These are phyloP conservation scores for Drosophila biarmipes DNA, from an alignment of 1,140 invertebrate species.

Conservation along the genomic window DNA sequence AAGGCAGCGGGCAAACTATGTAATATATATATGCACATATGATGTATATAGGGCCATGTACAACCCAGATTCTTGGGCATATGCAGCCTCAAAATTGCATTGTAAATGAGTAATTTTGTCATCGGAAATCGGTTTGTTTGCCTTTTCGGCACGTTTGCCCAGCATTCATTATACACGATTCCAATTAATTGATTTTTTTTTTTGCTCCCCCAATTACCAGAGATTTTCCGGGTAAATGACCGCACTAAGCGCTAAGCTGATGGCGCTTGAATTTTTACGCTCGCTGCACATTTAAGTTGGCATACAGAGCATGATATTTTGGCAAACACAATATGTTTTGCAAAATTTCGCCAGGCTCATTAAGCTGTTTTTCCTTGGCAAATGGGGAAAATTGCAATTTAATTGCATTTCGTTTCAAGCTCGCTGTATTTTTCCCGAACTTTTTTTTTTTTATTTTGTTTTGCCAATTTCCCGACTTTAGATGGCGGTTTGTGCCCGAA, in stretches of 20 bases:
- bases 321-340: background rate
- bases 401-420: background rate
- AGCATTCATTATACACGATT: conserved; percentile 54
- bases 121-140: conserved; percentile 48
- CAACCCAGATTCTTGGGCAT: background rate
- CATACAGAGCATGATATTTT: background rate
- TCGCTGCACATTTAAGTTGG: conserved; percentile 16
- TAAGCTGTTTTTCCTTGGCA: conserved; percentile 4
- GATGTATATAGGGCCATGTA: background rate
- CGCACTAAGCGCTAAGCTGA: conserved; percentile 24
- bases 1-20: background rate
- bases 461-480: background rate
- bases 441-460: too few species aligned
- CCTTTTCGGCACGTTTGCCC: conserved; percentile 40
- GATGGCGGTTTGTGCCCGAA: background rate
- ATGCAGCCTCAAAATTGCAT: conserved; percentile 41
- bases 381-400: background rate
- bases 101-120: conserved; percentile 43
- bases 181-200: conserved; percentile 42
- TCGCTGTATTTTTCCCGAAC: background rate
- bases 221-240: conserved; percentile 30
- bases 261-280: conserved; percentile 18
- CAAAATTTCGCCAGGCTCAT: background rate
- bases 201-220: conserved; percentile 25
- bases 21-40: background rate